These are phyloP conservation scores for Phenganax stokvisi DNA, from an alignment of 92 coral and sea anemone species.

Conservation along the genomic window DNA sequence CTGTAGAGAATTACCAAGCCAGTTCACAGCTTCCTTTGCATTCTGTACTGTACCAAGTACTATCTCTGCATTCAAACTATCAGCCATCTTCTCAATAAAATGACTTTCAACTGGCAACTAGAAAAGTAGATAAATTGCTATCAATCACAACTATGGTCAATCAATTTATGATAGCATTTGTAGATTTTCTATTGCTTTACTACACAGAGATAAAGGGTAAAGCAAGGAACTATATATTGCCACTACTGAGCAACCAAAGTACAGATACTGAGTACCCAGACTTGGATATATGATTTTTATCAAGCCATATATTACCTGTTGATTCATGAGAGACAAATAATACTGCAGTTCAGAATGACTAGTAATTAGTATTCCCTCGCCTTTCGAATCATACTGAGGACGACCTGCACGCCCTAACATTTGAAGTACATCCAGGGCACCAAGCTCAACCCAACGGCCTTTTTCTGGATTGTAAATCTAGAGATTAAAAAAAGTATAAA, in stretches of 20 bases:
- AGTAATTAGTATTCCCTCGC: conserved; percentile 92
- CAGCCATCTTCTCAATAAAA: conserved; percentile 80
- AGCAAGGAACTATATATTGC: not conserved
- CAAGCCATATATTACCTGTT: conserved; percentile 57
- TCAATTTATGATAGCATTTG: no score
- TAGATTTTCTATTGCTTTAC: no score
- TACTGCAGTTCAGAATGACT: conserved; percentile 94
- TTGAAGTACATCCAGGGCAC: conserved; percentile 93
- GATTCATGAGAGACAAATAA: conserved; percentile 95
- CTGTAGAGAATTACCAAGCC: conserved; percentile 63
- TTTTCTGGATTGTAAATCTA: conserved; percentile 97
- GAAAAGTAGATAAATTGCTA: not conserved
- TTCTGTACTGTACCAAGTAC: conserved; percentile 97
- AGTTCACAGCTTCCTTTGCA: conserved; percentile 93
- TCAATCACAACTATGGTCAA: no score
- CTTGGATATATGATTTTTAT: not conserved
- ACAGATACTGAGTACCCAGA: not conserved
- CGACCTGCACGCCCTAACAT: conserved; percentile 99
- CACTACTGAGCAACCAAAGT: not conserved
- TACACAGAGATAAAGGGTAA: no score
- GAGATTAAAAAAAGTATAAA: not conserved
- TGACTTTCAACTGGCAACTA: conserved; percentile 96
- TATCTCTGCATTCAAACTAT: conserved; percentile 95
- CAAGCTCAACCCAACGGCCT: conserved; percentile 99
- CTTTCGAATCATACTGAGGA: conserved; percentile 94